Evolutionary conservation across 2,888 invertebrate genomes (phyloP).

Genomic region (Hydroisotoma schaefferi): DNA sequence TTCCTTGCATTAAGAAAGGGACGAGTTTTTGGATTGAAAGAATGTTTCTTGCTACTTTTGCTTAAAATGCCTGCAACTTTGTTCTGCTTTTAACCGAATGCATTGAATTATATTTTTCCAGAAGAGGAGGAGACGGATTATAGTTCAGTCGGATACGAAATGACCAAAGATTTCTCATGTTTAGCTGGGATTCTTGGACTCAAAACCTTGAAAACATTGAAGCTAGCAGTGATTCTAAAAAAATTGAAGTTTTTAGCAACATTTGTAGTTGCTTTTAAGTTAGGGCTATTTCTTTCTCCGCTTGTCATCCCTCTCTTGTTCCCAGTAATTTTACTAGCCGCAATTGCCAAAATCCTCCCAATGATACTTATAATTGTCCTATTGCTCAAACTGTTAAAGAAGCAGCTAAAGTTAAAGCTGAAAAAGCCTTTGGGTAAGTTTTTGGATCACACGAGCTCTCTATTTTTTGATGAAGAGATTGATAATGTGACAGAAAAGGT

Average conservation of each 20-base stretch:
- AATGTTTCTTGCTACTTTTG: neutral
- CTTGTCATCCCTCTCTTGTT: conserved; percentile 27
- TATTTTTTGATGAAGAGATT: conserved; percentile 13
- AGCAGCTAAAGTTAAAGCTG: conserved; percentile 24
- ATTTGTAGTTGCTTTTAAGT: conserved; percentile 29
- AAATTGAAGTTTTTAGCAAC: conserved; percentile 25
- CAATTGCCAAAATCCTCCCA: conserved; percentile 28
- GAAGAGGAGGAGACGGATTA: conserved; percentile 7
- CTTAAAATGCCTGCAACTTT: neutral
- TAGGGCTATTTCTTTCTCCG: conserved; percentile 31
- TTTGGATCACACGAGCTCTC: conserved; percentile 1
- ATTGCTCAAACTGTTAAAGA: conserved; percentile 28
- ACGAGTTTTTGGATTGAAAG: neutral
- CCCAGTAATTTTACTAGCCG: conserved; percentile 23
- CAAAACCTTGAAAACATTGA: conserved; percentile 27
- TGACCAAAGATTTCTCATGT: conserved; percentile 30
- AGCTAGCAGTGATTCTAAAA: conserved; percentile 19
- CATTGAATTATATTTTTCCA: neutral
- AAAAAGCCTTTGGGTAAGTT: conserved; percentile 9
- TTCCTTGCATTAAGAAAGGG: no score
- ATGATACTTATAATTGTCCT: conserved; percentile 26
- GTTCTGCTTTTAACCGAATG: neutral
- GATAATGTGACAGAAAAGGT: conserved; percentile 6
- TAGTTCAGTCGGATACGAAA: conserved; percentile 24
- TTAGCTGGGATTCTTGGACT: conserved; percentile 24